Evolutionary conservation across 1,140 invertebrate species (phyloP).

Genomic region (Heliconius hewitsoni): DNA sequence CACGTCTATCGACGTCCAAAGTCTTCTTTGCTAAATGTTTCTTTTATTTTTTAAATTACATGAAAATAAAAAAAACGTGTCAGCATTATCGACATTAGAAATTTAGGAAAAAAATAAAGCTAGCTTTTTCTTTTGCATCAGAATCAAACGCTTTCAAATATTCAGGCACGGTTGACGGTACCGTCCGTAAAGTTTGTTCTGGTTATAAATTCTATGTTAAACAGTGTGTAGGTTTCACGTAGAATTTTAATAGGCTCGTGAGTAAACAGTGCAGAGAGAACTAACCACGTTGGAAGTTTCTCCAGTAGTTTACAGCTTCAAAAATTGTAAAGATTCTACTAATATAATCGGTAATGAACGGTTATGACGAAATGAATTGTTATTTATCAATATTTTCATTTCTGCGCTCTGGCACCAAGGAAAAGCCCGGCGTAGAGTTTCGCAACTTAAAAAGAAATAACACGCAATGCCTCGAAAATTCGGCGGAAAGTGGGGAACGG

Average conservation of each 20-base stretch:
- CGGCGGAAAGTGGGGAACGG: no score
- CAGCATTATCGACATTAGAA: not conserved
- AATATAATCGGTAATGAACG: not conserved
- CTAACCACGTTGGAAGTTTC: slow-evolving; percentile 15
- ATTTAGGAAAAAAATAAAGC: not conserved
- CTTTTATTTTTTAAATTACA: no score
- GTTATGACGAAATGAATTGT: no score
- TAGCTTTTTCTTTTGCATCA: not conserved
- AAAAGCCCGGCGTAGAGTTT: no score
- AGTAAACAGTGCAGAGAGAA: slow-evolving; percentile 14
- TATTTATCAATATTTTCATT: no score
- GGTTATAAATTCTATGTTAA: slow-evolving; percentile 23
- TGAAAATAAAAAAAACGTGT: not conserved
- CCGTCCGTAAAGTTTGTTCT: slow-evolving; percentile 12
- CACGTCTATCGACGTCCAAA: no score
- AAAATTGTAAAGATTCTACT: not conserved
- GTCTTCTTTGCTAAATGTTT: no score
- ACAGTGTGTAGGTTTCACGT: slow-evolving; percentile 33
- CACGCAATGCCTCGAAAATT: no score
- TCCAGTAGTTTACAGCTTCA: not conserved
- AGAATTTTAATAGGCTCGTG: slow-evolving; percentile 44
- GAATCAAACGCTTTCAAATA: slow-evolving; percentile 12
- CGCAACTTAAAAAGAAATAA: no score
- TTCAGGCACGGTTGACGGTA: slow-evolving; percentile 9
- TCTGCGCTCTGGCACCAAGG: no score